Percentiles rank a stretch among this genome's conserved stretches.
These are phyloP conservation scores for Apteryx mantelli DNA, from an alignment of 2,113 vertebrate species.

Conservation along the genomic window DNA sequence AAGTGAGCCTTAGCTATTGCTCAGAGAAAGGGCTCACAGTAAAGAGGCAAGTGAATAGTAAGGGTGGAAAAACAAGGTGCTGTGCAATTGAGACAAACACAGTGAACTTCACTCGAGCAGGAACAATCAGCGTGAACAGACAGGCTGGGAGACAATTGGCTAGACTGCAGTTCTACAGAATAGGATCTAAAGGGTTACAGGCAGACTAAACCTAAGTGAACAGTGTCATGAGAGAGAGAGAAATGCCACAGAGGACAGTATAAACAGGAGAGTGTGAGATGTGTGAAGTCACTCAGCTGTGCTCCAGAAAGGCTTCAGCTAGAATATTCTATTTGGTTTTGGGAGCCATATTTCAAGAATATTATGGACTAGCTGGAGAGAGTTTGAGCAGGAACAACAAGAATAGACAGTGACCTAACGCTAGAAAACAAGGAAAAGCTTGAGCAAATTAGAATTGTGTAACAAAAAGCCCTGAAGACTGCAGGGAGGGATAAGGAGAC, in stretches of 20 bases:
- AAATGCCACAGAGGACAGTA: neutral
- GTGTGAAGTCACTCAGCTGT: neutral
- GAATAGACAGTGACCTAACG: neutral
- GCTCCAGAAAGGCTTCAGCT: neutral
- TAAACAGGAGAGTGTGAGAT: neutral
- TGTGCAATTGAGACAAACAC: accelerated
- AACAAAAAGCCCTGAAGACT: neutral
- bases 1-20: neutral
- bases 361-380: accelerated
- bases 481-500: neutral
- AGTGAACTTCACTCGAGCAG: neutral
- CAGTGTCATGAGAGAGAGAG: neutral
- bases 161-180: neutral
- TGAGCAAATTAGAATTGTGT: neutral
- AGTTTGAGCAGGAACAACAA: neutral
- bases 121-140: neutral
- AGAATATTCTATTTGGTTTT: neutral
- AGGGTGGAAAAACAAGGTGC: neutral
- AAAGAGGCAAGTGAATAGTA: neutral
- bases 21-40: neutral
- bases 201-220: neutral
- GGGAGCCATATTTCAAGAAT: neutral
- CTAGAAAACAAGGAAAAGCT: neutral
- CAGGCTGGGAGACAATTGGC: accelerated
- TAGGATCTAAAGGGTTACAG: neutral